Base-by-base conservation (phyloP, 2,113 vertebrate genomes). In the Himantopus leucocephalus region DNA sequence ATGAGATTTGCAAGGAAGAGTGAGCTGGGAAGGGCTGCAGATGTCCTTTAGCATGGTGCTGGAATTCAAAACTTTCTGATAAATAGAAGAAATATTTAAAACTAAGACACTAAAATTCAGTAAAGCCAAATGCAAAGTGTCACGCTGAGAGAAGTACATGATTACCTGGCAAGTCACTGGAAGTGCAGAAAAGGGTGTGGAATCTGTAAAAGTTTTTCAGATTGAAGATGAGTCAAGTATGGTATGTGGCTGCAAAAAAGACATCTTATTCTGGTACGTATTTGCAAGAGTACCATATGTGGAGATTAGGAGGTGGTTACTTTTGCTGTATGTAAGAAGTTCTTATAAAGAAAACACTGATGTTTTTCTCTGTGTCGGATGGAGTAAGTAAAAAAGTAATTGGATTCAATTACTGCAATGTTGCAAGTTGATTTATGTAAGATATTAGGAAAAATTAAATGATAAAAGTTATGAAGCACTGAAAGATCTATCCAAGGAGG, bases 381-480 rank as follows among this genome's bases (percentile, higher is more conserved):
- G n/a, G 48, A 93, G 32, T 35, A 86, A 76, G 27, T 89, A 77
- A 90, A 81, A 71, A 88, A 68, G 37, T 75, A 75, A 75, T 95
- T 75, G 68, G 48, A 75, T 89, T 92, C 43, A 91, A 39, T 84
- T 91, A 39, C 47, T 92, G 43, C 39, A 27, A 89, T 78, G 73
- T 60, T 92, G 47, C 73, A 85, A 63, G 55, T 78, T 85, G 73
- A 88, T 97, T 92, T 95, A 37, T 93, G 9, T 72, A 94, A 68
- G 48, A 41, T 85, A 59, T 34, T 39, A 85, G 48, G 67, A 73
- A 91, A 95, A 75, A 94, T 53, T 72, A 78, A 87, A 90, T 82
- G 34, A 85, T 53, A 60, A 68, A 82, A 78, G 48, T 82, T 88
- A 63, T 14, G 60, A 94, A 76, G 90, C 43, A 68, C 66, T 76